Conservation (phyloP, 2,113 vertebrate species). For the Heterotis niloticus region DNA sequence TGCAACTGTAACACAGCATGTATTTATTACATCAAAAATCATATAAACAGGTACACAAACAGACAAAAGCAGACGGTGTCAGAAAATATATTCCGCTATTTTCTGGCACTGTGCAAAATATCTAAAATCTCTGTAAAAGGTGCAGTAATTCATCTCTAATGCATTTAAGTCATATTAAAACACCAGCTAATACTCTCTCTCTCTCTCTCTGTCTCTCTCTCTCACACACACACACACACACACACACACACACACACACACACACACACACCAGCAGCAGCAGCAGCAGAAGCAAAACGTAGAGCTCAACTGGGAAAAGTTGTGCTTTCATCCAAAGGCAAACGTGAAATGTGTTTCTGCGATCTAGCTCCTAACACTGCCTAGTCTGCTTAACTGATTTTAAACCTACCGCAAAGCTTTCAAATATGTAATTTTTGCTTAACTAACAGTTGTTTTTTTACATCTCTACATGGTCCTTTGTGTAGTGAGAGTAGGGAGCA, state of each 20-base stretch:
- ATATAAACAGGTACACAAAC: conserved; percentile 27
- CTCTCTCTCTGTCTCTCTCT: too few relatives aligned
- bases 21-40: conserved; percentile 10
- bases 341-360: conserved; percentile 28
- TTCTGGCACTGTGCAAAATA: conserved; percentile 15
- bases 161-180: conserved; percentile 48
- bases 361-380: conserved; percentile 11
- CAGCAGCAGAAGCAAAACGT: conserved; percentile 60
- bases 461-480: too few relatives aligned
- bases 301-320: conserved; percentile 42
- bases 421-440: background rate
- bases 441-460: background rate
- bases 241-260: too few relatives aligned
- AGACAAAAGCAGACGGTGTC: conserved; percentile 4
- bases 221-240: conserved; percentile 43
- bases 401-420: background rate
- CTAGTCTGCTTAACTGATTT: conserved; percentile 33
- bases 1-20: background rate
- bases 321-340: conserved; percentile 51
- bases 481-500: too few relatives aligned
- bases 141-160: conserved; percentile 57
- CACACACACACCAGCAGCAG: too few relatives aligned
- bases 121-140: conserved; percentile 44
- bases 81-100: conserved; percentile 11
- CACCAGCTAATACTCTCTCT: conserved; percentile 60